Base-by-base conservation (phyloP, 2,113 vertebrate genomes). In the Halcyon senegalensis region DNA sequence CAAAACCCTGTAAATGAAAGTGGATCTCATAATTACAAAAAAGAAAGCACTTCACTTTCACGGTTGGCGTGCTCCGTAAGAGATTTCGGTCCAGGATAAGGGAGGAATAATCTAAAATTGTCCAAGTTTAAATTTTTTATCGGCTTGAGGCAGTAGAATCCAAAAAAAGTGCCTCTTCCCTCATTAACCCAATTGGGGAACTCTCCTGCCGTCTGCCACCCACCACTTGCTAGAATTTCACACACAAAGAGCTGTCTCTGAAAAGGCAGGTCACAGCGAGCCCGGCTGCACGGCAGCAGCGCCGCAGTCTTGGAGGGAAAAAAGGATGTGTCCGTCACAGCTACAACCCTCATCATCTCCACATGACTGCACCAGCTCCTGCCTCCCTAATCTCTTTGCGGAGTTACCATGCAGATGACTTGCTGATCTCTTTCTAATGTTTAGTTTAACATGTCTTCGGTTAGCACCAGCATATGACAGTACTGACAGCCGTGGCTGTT, bases 401-500 rank as follows among this genome's bases (percentile, higher is more conserved):
- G 77, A 84, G 97, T 85, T 96, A 95, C 97, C 97, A 93, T 97
- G 98, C 94, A 97, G 97, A 97, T 96, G 98, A 96, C 97, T 98
- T 89, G 97, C 97, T 87, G 95, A 97, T 89, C 97, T 96, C 97
- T 97, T 96, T 98, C 98, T 98, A 98, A 98, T 97, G 97, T 97
- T 97, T 98, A 97, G 97, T 97, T 98, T 98, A 98, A 98, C 98
- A 97, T 97, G 98, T 98, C 98, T 97, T 96, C 97, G 97, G 98
- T 98, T 98, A 98, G 98, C 97, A 96, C 96, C 94, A 93, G 92
- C 93, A 79, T 92, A 91, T 99, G 99, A 99, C 99, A 99, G 99
- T 58, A 86, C 94, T 98, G 98, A 98, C 98, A 98, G 98, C 98
- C 96, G 96, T 97, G 98, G 98, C 98, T 98, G 99, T 98, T 98